Evolutionary conservation across 1,140 invertebrate species (phyloP).

Genomic region (Bombus affinis): DNA sequence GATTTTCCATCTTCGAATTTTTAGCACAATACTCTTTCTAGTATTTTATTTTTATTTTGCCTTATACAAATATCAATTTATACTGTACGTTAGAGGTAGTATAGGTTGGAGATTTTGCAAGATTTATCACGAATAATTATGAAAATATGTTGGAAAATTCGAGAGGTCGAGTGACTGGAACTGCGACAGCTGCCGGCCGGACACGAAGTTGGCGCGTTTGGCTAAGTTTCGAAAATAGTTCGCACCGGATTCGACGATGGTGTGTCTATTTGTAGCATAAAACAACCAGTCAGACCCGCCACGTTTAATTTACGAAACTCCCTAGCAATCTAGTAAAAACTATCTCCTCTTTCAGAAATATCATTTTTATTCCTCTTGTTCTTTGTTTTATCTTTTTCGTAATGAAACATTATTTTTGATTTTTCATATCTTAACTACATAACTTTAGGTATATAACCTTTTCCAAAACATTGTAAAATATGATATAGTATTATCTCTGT

Average conservation of each 20-base stretch:
- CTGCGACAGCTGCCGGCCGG: slow-evolving; percentile 48
- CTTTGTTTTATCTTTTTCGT: not conserved
- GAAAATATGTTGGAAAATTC: not conserved
- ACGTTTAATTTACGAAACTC: slow-evolving; percentile 36
- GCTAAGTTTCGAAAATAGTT: slow-evolving; percentile 71
- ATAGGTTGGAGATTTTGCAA: too few relatives aligned
- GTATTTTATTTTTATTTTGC: not conserved
- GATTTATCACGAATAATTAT: not conserved
- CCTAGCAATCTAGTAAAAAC: slow-evolving; percentile 12
- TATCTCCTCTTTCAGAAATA: not conserved
- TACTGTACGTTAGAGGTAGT: not conserved
- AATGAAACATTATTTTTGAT: too few relatives aligned
- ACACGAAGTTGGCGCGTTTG: slow-evolving; percentile 62
- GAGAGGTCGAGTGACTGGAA: not conserved
- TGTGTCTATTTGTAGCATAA: slow-evolving; percentile 68
- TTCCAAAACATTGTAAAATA: not conserved
- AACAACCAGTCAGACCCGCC: slow-evolving; percentile 45
- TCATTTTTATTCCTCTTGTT: not conserved
- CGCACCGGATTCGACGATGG: slow-evolving; percentile 29
- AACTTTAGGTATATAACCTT: not conserved
- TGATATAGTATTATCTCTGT: not conserved
- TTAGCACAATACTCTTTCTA: not conserved
- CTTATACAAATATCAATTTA: not conserved
- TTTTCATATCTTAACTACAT: too few relatives aligned
- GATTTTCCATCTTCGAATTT: not conserved